Conservation (phyloP, 2,797 vertebrate species). For the Artibeus lituratus region DNA sequence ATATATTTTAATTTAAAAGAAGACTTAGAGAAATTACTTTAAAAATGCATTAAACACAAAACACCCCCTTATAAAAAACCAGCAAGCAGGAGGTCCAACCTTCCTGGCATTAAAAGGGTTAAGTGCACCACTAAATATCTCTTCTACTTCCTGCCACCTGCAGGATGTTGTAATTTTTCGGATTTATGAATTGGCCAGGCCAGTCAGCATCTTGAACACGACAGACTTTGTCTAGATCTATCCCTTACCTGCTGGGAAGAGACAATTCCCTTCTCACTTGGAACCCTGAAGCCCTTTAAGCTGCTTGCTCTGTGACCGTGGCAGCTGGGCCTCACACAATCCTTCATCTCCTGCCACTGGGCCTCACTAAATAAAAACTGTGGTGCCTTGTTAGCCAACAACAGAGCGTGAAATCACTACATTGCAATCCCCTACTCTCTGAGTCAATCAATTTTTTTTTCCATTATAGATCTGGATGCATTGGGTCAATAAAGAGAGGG, state of each 20-base stretch:
- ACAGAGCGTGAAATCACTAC: constrained; percentile 89
- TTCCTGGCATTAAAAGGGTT: constrained; percentile 67
- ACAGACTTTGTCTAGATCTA: constrained; percentile 76
- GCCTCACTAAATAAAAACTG: constrained; percentile 86
- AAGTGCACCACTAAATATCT: constrained; percentile 68
- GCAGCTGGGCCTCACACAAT: constrained; percentile 80
- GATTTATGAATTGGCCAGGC: constrained; percentile 79
- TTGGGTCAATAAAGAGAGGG: constrained; percentile 58
- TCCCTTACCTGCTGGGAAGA: constrained; percentile 84
- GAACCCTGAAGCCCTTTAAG: constrained; percentile 82
- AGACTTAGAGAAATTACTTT: background rate
- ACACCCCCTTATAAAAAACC: background rate
- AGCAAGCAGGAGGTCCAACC: background rate
- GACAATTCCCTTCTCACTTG: constrained; percentile 82
- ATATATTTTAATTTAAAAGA: background rate
- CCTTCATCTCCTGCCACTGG: constrained; percentile 80
- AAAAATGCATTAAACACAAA: constrained; percentile 40
- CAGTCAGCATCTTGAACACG: constrained; percentile 77
- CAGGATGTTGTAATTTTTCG: constrained; percentile 77
- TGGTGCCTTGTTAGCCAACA: constrained; percentile 89
- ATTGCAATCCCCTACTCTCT: constrained; percentile 80
- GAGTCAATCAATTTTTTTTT: constrained; percentile 86
- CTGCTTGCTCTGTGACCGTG: constrained; percentile 83
- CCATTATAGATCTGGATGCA: constrained; percentile 69
- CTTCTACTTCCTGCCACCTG: constrained; percentile 73